Evolutionary conservation across 2,797 vertebrate genomes (phyloP).

Genomic region (Lemur catta): DNA sequence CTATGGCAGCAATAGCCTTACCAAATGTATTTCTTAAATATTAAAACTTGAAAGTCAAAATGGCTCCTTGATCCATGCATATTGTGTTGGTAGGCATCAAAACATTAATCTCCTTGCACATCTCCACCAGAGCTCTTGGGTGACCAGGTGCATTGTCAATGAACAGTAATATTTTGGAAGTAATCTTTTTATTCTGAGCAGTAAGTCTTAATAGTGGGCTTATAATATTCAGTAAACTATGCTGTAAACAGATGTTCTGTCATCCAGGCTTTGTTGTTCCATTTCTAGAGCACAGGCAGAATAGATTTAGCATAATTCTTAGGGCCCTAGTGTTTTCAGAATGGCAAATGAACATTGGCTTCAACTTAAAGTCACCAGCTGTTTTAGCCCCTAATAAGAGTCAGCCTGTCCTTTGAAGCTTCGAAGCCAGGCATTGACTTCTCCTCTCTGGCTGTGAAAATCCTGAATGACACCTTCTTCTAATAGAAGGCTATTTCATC

Average conservation of each 20-base stretch:
- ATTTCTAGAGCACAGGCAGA: background rate
- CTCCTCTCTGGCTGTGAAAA: background rate
- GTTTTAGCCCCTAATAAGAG: background rate
- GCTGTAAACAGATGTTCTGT: background rate
- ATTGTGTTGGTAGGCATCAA: background rate
- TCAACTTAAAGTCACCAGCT: background rate
- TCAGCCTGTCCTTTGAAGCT: background rate
- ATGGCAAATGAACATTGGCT: background rate
- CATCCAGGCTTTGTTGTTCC: background rate
- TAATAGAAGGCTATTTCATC: background rate
- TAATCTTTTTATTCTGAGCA: background rate
- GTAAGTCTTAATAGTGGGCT: background rate
- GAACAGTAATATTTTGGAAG: background rate
- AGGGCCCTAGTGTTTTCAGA: background rate
- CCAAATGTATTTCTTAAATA: background rate
- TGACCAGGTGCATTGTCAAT: background rate
- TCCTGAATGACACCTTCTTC: background rate
- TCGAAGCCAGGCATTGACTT: background rate
- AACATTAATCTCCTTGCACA: background rate
- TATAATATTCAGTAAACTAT: background rate
- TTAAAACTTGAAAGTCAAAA: background rate
- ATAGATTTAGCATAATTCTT: background rate
- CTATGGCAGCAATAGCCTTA: background rate
- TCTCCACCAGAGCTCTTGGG: background rate
- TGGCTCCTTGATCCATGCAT: background rate